Evolutionary conservation across 2,797 vertebrate species (phyloP).

Genomic region (Mormyrops attenuatus): DNA sequence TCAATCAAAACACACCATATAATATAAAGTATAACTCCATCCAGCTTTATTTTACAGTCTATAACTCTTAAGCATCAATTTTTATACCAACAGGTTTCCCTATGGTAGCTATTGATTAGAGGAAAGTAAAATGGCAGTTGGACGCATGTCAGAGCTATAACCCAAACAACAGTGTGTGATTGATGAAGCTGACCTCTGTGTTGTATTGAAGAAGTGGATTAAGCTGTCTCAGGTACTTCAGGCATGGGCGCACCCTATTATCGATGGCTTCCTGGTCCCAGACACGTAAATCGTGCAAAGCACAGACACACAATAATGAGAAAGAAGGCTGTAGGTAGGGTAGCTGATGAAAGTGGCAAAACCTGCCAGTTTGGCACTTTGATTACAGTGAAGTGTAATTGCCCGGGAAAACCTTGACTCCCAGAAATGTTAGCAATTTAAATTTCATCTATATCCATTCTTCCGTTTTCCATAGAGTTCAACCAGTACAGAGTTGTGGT

Average conservation of each 20-base stretch:
- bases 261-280: background rate
- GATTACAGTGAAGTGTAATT: background rate
- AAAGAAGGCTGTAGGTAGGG: background rate
- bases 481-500: background rate
- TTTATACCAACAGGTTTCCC: background rate
- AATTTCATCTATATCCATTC: background rate
- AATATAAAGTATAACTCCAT: background rate
- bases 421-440: background rate
- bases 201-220: background rate
- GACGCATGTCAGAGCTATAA: background rate
- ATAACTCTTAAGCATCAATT: background rate
- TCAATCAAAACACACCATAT: background rate
- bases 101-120: background rate
- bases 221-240: background rate
- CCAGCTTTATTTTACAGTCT: background rate
- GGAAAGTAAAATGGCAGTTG: background rate
- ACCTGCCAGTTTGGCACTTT: background rate
- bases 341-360: background rate
- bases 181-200: background rate
- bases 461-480: background rate
- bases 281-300: background rate
- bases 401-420: background rate
- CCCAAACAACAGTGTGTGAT: background rate
- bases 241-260: background rate
- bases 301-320: background rate